Evolutionary conservation across 2,113 vertebrate genomes (phyloP), one percentile per base, ranked within the genome.

Genomic region (Caranx ignobilis): DNA sequence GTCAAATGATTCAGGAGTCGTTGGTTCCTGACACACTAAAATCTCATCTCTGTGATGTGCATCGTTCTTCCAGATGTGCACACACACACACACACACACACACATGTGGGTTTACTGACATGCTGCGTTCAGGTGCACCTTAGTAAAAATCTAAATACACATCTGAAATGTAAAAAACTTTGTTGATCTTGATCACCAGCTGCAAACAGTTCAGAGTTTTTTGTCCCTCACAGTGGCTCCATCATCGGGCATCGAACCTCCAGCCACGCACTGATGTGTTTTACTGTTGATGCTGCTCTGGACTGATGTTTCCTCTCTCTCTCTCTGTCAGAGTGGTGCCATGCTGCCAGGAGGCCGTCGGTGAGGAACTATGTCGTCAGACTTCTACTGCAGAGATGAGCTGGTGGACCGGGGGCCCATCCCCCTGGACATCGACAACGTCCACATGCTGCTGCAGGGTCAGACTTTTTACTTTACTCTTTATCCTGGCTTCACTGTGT

Each of bases 391-490:
- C 32, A 56, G 71, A 32, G 91, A 93, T 65, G 90, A 52, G 1
- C 4, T 37, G 45, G 77, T 69, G 89, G 92, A 93, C 71, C 48
- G 83, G 63, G 89, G 88, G 31, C 73, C 60, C 60, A 69, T 92
- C 79, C 93, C 93, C 55, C 89, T 95, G 81, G 94, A 95, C 88
- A 95, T 95, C 9, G 95, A 95, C 84, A 88, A 94, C n/a, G 80
- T 95, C 66, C 95, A 94, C 69, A 73, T 95, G 68, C 93, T 95
- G 32, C 92, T 95, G 70, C 95, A 95, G 86, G 95, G 95, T 95
- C 69, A 90, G 94, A 26, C 26, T 26, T 91, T 8, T 37, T 2
- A 5, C 12, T 21, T 45, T 43, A 8, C 34, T 0, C 15, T 32
- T 59, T 41, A 50, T 45, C 21, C 2, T 37, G 5, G 41, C 15